A percentile compares a stretch with the other conserved stretches of the same genome.
These are phyloP conservation scores for Diplolepis rosae DNA, from an alignment of 2,888 invertebrate species.

Conservation along the genomic window DNA sequence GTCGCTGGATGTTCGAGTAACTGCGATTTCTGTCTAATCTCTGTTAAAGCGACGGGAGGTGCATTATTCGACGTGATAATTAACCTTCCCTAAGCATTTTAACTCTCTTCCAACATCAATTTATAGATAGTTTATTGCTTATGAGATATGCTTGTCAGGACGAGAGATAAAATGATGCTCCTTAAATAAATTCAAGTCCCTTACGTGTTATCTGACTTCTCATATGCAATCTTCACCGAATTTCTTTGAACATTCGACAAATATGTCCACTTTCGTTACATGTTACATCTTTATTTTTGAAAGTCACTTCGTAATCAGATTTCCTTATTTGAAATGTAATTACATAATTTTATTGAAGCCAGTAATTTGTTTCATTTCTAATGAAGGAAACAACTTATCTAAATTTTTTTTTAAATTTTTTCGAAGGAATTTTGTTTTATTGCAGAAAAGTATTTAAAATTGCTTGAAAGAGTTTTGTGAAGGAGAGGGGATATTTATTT, in stretches of 20 bases:
- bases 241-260: not conserved
- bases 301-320: not conserved
- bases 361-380: too few species aligned
- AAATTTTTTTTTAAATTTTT: too few species aligned
- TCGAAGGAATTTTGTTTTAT: too few species aligned
- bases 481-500: too few species aligned
- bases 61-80: not conserved
- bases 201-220: not conserved
- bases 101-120: not conserved
- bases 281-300: not conserved
- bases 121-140: not conserved
- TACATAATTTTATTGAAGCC: too few species aligned
- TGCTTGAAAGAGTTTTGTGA: too few species aligned
- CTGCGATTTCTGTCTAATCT: slow-evolving; percentile 1
- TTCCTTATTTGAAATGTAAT: too few species aligned
- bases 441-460: too few species aligned
- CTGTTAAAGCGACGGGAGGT: not conserved
- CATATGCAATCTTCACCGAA: not conserved
- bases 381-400: too few species aligned
- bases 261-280: not conserved
- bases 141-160: not conserved
- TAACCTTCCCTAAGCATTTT: not conserved
- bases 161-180: not conserved
- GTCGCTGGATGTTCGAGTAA: not conserved
- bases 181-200: not conserved